Evolutionary conservation across 2,888 invertebrate genomes (phyloP).

Genomic region (Hanleya hanleyi): DNA sequence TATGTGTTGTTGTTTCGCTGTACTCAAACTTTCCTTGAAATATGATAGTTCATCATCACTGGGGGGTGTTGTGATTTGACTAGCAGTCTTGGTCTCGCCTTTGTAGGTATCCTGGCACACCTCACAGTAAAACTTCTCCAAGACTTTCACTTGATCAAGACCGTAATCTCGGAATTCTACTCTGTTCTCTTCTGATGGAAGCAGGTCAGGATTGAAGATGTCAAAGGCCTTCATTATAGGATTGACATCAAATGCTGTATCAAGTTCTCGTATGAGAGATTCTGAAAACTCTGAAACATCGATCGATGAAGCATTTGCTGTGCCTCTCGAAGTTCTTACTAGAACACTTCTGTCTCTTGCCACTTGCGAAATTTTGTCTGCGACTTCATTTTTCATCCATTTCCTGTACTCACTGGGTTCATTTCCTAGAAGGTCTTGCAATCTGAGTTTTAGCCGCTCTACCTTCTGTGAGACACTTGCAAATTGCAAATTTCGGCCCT

Average conservation of each 20-base stretch:
- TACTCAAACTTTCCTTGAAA: background rate
- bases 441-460: background rate
- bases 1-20: background rate
- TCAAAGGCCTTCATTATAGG: background rate
- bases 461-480: background rate
- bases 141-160: background rate
- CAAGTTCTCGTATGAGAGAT: background rate
- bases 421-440: background rate
- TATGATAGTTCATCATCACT: background rate
- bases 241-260: background rate
- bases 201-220: background rate
- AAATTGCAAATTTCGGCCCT: background rate
- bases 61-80: background rate
- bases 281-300: background rate
- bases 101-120: background rate
- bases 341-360: background rate
- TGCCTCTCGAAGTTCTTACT: background rate
- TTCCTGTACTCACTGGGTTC: background rate
- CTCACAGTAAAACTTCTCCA: background rate
- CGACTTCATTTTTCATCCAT: background rate
- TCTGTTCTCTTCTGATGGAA: background rate
- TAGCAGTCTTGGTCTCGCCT: background rate
- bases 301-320: background rate
- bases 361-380: background rate
- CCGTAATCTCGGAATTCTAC: background rate